Conservation (phyloP, 2,888 invertebrate genomes). For the Litoditis marina region DNA sequence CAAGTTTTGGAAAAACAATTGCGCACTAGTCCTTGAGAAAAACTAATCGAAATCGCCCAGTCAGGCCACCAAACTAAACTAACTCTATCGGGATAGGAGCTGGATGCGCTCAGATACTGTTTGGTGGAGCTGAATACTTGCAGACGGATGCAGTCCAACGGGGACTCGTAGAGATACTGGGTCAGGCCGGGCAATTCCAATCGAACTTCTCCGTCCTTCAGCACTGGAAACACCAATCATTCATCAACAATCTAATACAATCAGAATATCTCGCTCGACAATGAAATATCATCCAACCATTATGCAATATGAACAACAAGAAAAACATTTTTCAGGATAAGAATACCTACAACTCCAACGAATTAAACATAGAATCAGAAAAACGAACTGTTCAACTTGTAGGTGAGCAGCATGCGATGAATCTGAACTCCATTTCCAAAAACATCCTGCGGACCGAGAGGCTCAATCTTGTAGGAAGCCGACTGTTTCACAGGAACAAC, state of each 20-base stretch:
- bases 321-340: too few species aligned
- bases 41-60: neutral
- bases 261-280: too few species aligned
- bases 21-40: neutral
- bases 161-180: conserved; percentile 86
- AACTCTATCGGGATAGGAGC: conserved; percentile 79
- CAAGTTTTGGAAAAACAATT: too few species aligned
- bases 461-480: conserved; percentile 75
- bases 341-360: too few species aligned
- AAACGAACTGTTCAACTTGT: conserved; percentile 70
- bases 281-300: too few species aligned
- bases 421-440: conserved; percentile 84
- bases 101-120: conserved; percentile 79
- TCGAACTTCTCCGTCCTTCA: conserved; percentile 38
- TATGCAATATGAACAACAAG: too few species aligned
- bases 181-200: conserved; percentile 76
- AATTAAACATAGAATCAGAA: neutral
- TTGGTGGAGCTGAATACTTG: conserved; percentile 89
- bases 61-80: neutral
- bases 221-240: too few species aligned
- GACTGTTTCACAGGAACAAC: conserved; percentile 69
- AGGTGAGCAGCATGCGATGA: conserved; percentile 82
- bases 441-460: conserved; percentile 78
- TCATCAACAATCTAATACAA: too few species aligned
- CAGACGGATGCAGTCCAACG: conserved; percentile 87